phyloP scores from a whole-genome alignment of 2,113 vertebrate genomes.

The Oostethus manadensis region DNA sequence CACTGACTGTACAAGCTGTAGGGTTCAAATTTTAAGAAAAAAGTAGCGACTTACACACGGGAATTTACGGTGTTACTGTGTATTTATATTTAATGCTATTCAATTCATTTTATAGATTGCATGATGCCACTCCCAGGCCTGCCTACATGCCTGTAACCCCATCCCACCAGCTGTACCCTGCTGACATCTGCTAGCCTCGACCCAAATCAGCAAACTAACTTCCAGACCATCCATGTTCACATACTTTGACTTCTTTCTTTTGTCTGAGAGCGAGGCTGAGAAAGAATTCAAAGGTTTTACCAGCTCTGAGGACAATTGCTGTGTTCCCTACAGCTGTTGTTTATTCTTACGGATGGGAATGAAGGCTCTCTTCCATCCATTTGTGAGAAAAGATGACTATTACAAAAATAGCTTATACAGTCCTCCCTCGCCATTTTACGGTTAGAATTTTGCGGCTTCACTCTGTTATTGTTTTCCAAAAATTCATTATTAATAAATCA shows the following conservation, averaged over 20 bases:
- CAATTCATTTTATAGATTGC: slow-evolving; percentile 17
- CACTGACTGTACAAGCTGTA: too few relatives aligned
- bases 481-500: too few relatives aligned
- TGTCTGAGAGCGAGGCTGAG: slow-evolving; percentile 43
- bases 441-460: too few relatives aligned
- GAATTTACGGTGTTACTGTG: too few relatives aligned
- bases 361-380: slow-evolving; percentile 33
- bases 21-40: too few relatives aligned
- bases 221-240: slow-evolving; percentile 44
- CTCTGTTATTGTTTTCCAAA: too few relatives aligned
- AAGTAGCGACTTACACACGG: too few relatives aligned
- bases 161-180: slow-evolving; percentile 46
- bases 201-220: slow-evolving; percentile 34
- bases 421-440: too few relatives aligned
- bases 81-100: slow-evolving; percentile 9
- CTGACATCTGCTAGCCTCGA: slow-evolving; percentile 34
- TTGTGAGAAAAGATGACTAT: slow-evolving; percentile 32
- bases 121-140: slow-evolving; percentile 22
- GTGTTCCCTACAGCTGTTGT: slow-evolving; percentile 55
- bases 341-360: slow-evolving; percentile 23
- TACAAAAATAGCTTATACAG: background rate
- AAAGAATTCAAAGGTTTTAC: slow-evolving; percentile 72
- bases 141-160: slow-evolving; percentile 24
- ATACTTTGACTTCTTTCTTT: slow-evolving; percentile 63
- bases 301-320: slow-evolving; percentile 36